Conservation (phyloP, 2,888 invertebrate species). For the Brachycybe producta region DNA sequence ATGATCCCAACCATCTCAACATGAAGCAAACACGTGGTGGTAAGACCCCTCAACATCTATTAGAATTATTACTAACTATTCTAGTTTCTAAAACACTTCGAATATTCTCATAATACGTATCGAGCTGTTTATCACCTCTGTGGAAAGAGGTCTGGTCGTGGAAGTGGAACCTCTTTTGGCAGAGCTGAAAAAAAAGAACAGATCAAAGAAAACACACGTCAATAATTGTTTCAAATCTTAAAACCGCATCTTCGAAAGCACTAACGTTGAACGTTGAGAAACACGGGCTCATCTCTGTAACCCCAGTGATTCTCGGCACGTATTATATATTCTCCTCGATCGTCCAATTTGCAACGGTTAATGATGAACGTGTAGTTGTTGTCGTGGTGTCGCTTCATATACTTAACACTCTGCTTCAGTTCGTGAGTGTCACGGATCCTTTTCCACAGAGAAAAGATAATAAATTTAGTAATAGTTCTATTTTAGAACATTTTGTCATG, state of each 20-base stretch:
- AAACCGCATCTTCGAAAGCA: constrained; percentile 23
- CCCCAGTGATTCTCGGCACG: constrained; percentile 94
- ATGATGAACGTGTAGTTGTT: constrained; percentile 97
- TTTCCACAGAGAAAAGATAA: neutral
- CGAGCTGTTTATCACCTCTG: constrained; percentile 33
- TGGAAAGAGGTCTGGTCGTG: constrained; percentile 54
- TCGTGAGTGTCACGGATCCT: constrained; percentile 75
- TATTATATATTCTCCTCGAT: constrained; percentile 94
- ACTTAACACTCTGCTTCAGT: constrained; percentile 91
- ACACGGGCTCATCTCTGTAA: constrained; percentile 86
- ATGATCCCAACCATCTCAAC: too few relatives aligned
- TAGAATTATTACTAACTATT: too few relatives aligned
- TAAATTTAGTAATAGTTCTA: neutral
- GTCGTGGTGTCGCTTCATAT: constrained; percentile 93
- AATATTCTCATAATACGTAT: too few relatives aligned
- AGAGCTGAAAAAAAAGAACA: constrained; percentile 43
- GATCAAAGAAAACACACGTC: neutral
- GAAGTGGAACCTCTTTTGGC: constrained; percentile 55
- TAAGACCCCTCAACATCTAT: too few relatives aligned
- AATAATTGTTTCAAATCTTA: neutral
- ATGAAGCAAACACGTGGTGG: too few relatives aligned
- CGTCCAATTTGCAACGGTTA: constrained; percentile 85
- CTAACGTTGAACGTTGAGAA: constrained; percentile 89
- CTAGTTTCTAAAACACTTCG: too few relatives aligned
- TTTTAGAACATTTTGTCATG: neutral